Base-by-base conservation (phyloP, 2,888 invertebrate species). In the Ormyrus nitidulus region DNA sequence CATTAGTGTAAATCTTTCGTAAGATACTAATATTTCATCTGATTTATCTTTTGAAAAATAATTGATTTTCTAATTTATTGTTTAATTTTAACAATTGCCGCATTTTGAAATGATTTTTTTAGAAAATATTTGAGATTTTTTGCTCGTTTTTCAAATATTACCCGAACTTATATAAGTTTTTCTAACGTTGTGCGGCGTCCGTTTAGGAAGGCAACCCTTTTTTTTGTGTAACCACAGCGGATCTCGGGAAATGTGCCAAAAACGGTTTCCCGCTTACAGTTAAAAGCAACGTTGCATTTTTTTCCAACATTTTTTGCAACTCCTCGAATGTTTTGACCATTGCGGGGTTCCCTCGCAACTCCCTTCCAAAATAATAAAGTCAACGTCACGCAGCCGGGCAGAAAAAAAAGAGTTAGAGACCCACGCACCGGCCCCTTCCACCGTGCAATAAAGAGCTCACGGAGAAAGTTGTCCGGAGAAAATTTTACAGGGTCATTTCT, bases 401-500 rank as follows among this genome's bases (percentile, higher is more conserved):
- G 46, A 54, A 61, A 66, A 73, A 69, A 77, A 78, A 53, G 51
- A 56, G 48, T 77, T 56, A 34, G 11, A 34, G 11, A 9, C 62
- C 49, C 64, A n/a, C 49, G 48, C 13, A 71, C 44, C 61, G 48
- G 59, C 44, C 58, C 9, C 48, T 11, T n/a, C 54, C 74, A 74
- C 74, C 73, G 19, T 2, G 19, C 77, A 74, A 74, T 74, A 70
- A 77, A 77, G 65, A 11, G 64, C 54, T 61, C 46, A 71, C 59
- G 59, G 81, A 75, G 81, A 81, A 81, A 81, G 81, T 81, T 81
- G 34, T 4, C 5, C n/a, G 19, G 56, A 7, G 34, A 19, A 71
- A 73, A 77, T 54, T 81, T 77, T 77, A 78, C 80, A 46, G 34
- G 74, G 48, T 53, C 34, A 34, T 76, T 81, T 79, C 71, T 56